Evolutionary conservation across 2,888 invertebrate genomes (phyloP).

Genomic region (Neria commutata): DNA sequence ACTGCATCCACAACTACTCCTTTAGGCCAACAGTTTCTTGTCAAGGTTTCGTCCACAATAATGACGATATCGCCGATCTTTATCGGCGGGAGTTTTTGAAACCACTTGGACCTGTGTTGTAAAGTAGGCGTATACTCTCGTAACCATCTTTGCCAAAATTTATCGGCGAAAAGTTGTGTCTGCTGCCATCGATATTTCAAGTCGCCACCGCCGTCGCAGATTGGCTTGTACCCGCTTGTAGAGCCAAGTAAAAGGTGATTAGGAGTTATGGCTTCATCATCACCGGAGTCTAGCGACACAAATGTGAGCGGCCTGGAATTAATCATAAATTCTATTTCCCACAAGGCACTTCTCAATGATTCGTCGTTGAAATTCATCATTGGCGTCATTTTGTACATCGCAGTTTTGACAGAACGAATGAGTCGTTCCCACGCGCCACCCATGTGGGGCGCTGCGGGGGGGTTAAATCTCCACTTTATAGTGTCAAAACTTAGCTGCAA

Average conservation of each 20-base stretch:
- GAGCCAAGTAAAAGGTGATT: conserved; percentile 26
- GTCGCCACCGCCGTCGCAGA: background rate
- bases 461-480: conserved; percentile 19
- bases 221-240: conserved; percentile 16
- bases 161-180: background rate
- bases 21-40: background rate
- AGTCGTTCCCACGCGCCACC: conserved; percentile 20
- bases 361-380: conserved; percentile 28
- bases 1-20: background rate
- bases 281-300: background rate
- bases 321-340: conserved; percentile 23
- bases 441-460: conserved; percentile 33
- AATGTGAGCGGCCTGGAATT: conserved; percentile 20
- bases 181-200: conserved; percentile 1
- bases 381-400: conserved; percentile 20
- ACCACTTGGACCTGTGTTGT: background rate
- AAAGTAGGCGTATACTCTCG: background rate
- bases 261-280: conserved; percentile 25
- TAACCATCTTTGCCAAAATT: conserved; percentile 4
- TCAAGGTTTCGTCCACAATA: background rate
- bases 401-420: conserved; percentile 18
- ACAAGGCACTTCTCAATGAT: conserved; percentile 12
- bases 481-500: background rate
- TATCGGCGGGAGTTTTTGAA: background rate
- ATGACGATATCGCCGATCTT: conserved; percentile 10